Evolutionary conservation across 30 jellyfish, hydroid and myxozoan genomes (phyloP), one percentile per base, ranked within the genome.

Genomic region (Mastigias papua): DNA sequence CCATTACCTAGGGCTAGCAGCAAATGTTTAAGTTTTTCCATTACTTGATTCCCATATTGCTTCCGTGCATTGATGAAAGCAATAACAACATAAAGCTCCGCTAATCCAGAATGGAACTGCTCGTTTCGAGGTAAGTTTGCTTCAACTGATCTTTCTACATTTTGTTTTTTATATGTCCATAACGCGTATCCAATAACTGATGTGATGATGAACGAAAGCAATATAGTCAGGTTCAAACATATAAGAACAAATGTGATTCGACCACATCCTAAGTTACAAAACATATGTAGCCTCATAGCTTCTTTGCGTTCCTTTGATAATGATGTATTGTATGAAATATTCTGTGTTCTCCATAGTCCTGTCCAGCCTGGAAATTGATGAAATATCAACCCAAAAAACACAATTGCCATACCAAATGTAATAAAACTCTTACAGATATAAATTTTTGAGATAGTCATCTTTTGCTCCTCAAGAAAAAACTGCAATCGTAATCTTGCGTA

Each of bases 211-310:
- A 72, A 72, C 20, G 37, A 8, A 35, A n/a, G 15, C 30, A 81
- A 82, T 5, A 68, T 49, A 34, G 51, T 19, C 10, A 49, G 26
- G 49, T 67, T 81, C n/a, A 69, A 29, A 28, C 66, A 34, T 0
- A 83, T 37, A 9, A 83, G 78, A 34, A 34, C 80, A 33, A 69
- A 83, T 15, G 77, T 60, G 9, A 69, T 25, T 25, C 86, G 77
- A 29, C 72, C 93, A 23, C 86, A 58, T 27, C 93, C 86, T 11
- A 83, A 8, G 58, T 83, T 83, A 69, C 93, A 83, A 33, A 33
- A 34, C 86, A 69, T 1, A 50, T 60, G 54, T 7, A 75, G 71
- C 17, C 71, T 15, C 16, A 1, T 34, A 1, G 13, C 21, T 22
- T 7, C 66, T 2, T 27, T 23, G 0, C 37, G 15, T 11, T 35